Evolutionary conservation across 2,113 vertebrate genomes (phyloP).

Genomic region (Otus sunia): DNA sequence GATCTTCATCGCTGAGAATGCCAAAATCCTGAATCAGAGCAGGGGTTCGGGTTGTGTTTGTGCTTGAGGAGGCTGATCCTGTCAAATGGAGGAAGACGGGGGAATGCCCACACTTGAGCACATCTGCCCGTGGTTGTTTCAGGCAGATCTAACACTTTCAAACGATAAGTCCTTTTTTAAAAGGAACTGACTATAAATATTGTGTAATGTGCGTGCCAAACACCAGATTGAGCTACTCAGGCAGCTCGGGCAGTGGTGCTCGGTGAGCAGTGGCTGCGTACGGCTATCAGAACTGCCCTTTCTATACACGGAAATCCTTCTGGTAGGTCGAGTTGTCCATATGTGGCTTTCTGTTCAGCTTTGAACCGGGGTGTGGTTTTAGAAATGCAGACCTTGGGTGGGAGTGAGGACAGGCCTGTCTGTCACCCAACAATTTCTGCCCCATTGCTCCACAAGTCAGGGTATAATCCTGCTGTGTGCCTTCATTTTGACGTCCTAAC

Average conservation of each 20-base stretch:
- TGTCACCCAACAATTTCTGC: not conserved
- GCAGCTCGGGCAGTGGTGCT: not conserved
- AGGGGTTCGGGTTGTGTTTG: not conserved
- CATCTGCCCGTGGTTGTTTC: fast-evolving
- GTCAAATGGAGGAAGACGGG: not conserved
- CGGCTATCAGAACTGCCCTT: fast-evolving
- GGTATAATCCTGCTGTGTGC: fast-evolving
- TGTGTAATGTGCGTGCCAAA: fast-evolving
- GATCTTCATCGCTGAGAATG: fast-evolving
- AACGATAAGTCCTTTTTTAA: not conserved
- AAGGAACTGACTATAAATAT: not conserved
- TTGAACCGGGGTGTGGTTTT: not conserved
- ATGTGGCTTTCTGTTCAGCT: not conserved
- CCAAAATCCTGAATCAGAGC: not conserved
- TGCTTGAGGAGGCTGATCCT: not conserved
- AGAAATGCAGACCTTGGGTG: not conserved
- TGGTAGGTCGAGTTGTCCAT: fast-evolving
- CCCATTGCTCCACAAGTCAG: fast-evolving
- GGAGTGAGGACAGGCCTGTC: not conserved
- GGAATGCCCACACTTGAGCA: fast-evolving
- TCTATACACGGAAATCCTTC: fast-evolving
- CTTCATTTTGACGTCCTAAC: fast-evolving
- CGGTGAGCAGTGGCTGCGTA: fast-evolving
- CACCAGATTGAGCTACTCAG: not conserved
- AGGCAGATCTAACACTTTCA: not conserved